Evolutionary conservation across 2,113 vertebrate genomes (phyloP).

Genomic region (Ciconia maguari): DNA sequence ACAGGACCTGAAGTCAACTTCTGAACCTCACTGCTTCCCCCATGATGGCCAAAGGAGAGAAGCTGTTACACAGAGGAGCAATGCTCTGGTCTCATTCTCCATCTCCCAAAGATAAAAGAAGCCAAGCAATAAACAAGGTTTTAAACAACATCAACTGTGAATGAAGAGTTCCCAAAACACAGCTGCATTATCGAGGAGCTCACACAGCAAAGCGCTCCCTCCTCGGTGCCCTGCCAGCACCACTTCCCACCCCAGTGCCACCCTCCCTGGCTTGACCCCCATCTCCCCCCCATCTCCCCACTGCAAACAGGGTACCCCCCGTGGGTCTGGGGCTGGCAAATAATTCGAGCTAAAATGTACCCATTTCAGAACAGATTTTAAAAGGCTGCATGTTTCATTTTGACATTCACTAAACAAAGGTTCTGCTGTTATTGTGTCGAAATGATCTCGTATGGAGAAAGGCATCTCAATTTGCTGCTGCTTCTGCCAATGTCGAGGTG

Average conservation of each 20-base stretch:
- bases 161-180: neutral
- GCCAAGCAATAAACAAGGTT: neutral
- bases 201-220: neutral
- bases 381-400: neutral
- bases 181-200: neutral
- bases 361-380: neutral
- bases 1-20: neutral
- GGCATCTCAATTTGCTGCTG: neutral
- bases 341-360: neutral
- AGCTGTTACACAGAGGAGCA: neutral
- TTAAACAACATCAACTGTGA: neutral
- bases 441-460: rapidly evolving
- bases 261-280: rapidly evolving
- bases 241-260: neutral
- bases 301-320: rapidly evolving
- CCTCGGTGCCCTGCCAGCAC: neutral
- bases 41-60: neutral
- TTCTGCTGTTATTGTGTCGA: rapidly evolving
- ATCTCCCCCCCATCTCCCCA: neutral
- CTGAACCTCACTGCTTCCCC: neutral
- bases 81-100: neutral
- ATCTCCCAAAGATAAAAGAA: neutral
- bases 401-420: neutral
- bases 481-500: rapidly evolving
- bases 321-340: neutral